These are phyloP conservation scores for Drosophila fungiperda DNA, from an alignment of 2,888 invertebrate genomes.

Conservation along the genomic window DNA sequence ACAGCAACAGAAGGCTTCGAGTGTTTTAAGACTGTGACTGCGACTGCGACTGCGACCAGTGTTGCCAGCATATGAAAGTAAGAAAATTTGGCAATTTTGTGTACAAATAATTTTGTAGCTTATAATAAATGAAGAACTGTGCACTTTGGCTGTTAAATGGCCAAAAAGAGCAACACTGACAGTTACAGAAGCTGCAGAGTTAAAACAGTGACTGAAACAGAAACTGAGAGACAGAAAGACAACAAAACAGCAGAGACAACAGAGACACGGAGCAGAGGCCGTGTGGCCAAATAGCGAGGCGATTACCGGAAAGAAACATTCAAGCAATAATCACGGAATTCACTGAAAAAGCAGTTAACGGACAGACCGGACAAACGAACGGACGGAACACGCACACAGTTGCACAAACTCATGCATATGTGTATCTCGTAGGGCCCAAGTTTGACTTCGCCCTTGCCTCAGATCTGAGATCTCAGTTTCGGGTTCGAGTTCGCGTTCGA, in stretches of 20 bases:
- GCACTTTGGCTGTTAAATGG: neutral
- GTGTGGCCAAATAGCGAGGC: conserved; percentile 34
- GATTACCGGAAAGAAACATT: conserved; percentile 82
- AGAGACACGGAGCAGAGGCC: conserved; percentile 22
- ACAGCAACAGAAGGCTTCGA: conserved; percentile 26
- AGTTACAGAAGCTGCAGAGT: conserved; percentile 23
- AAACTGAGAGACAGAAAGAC: conserved; percentile 23
- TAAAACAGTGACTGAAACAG: conserved; percentile 8
- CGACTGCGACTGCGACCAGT: conserved; percentile 8
- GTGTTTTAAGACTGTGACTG: conserved; percentile 5
- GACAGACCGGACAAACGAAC: conserved; percentile 57
- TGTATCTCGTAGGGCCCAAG: conserved; percentile 27
- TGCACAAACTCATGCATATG: conserved; percentile 4
- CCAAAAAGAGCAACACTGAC: conserved; percentile 4
- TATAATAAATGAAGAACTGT: neutral
- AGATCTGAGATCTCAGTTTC: conserved; percentile 16
- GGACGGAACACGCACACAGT: conserved; percentile 25
- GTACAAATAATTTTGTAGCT: neutral
- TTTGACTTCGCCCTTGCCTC: conserved; percentile 35
- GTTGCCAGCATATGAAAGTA: conserved; percentile 5
- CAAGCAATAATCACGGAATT: conserved; percentile 83
- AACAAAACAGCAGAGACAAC: conserved; percentile 6
- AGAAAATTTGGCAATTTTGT: neutral
- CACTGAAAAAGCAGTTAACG: conserved; percentile 82
- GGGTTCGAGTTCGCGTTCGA: conserved; percentile 16